These are phyloP conservation scores for Athene cunicularia DNA, from an alignment of 2,113 vertebrate genomes.

Conservation along the genomic window DNA sequence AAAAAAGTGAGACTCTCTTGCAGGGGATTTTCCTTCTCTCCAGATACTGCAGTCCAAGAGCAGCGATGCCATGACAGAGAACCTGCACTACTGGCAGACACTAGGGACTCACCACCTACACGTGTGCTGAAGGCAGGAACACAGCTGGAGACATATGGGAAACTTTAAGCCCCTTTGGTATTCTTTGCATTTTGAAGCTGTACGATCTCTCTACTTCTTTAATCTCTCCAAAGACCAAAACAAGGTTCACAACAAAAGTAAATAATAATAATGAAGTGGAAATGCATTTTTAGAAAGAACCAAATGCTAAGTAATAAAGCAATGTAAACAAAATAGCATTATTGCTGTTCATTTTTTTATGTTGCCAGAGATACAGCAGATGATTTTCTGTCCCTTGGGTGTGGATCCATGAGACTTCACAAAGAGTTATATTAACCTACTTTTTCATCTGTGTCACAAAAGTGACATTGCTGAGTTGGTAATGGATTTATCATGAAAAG, in stretches of 20 bases:
- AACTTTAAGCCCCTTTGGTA: background rate
- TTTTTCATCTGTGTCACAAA: background rate
- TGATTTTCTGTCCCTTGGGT: background rate
- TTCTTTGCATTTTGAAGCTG: background rate
- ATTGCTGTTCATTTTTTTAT: background rate
- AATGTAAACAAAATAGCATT: background rate
- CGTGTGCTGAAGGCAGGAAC: background rate
- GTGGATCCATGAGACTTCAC: background rate
- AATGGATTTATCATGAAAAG: background rate
- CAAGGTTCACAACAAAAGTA: background rate
- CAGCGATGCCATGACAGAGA: background rate
- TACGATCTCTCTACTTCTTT: background rate
- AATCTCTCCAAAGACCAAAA: background rate
- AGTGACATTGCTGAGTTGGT: background rate
- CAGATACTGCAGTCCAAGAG: background rate
- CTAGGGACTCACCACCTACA: background rate
- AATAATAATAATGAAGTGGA: background rate
- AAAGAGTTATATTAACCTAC: background rate
- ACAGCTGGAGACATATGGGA: background rate
- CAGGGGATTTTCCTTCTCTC: background rate
- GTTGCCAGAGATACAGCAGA: background rate
- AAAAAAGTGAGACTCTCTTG: background rate
- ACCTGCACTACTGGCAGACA: background rate
- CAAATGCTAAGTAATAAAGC: background rate
- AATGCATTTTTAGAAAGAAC: background rate